phyloP scores from a whole-genome alignment of 2,113 vertebrate species.

The Tylochromis polylepis region DNA sequence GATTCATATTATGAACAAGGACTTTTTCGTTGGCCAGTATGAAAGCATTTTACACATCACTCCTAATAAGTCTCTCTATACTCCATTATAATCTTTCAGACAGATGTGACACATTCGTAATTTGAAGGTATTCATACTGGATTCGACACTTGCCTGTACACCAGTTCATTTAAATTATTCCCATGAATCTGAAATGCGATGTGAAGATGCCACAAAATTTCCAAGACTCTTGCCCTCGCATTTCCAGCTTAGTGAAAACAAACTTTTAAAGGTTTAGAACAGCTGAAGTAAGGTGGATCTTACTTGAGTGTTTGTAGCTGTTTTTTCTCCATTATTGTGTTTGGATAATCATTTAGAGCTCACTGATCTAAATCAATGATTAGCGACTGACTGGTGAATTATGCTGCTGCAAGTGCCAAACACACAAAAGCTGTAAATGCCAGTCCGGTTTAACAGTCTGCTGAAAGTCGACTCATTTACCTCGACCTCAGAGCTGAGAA shows the following conservation, averaged over 20 bases:
- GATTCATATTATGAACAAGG: neutral
- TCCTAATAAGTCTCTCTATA: neutral
- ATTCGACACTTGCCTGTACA: neutral
- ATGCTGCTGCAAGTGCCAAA: conserved; percentile 24
- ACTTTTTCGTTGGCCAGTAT: neutral
- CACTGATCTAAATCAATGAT: neutral
- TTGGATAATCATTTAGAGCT: conserved; percentile 47
- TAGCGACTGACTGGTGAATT: neutral
- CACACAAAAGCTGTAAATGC: neutral
- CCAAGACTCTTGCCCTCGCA: neutral
- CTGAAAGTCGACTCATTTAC: neutral
- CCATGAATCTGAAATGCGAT: neutral
- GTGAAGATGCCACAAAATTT: neutral
- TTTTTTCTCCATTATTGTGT: neutral
- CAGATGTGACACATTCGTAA: neutral
- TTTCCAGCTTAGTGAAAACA: neutral
- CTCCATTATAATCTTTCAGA: neutral
- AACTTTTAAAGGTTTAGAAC: neutral
- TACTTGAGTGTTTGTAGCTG: neutral
- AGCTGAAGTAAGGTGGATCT: neutral
- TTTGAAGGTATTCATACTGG: neutral
- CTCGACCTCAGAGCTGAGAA: neutral
- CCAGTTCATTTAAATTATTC: neutral
- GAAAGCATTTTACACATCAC: neutral
- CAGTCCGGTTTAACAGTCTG: neutral